Evolutionary conservation across 1,140 invertebrate species (phyloP).

Genomic region (Hylyphantes graminicola): DNA sequence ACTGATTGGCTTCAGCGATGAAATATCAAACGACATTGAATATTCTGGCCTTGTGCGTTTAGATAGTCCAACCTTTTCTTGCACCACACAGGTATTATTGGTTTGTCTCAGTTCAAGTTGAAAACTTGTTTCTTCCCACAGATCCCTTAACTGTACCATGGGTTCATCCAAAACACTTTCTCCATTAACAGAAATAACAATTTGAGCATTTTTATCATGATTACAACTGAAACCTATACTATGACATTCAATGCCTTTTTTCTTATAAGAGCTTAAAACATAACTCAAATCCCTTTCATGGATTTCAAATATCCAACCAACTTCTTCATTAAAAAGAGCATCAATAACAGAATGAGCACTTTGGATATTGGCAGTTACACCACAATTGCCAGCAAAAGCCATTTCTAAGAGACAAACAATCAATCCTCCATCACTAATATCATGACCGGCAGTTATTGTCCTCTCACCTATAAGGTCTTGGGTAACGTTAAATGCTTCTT

Average conservation of each 20-base stretch:
- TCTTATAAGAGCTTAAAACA: slow-evolving; percentile 75
- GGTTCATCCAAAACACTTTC: slow-evolving; percentile 74
- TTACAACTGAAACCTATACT: slow-evolving; percentile 75
- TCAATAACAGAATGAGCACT: slow-evolving; percentile 24
- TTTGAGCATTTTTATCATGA: slow-evolving; percentile 27
- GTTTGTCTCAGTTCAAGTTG: slow-evolving; percentile 85
- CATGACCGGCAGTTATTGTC: slow-evolving; percentile 88
- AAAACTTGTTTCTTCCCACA: slow-evolving; percentile 97
- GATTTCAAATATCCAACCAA: slow-evolving; percentile 92
- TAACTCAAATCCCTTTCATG: slow-evolving; percentile 70
- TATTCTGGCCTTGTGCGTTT: slow-evolving; percentile 66
- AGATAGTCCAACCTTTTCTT: slow-evolving; percentile 72
- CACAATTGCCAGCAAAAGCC: slow-evolving; percentile 91
- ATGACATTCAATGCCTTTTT: slow-evolving; percentile 75
- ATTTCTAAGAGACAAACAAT: slow-evolving; percentile 92
- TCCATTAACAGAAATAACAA: slow-evolving; percentile 13
- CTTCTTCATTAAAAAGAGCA: slow-evolving; percentile 89
- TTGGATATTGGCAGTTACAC: slow-evolving; percentile 75
- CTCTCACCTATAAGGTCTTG: slow-evolving; percentile 83
- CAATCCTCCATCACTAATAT: slow-evolving; percentile 95
- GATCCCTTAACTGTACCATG: slow-evolving; percentile 77
- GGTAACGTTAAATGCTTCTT: slow-evolving; percentile 82
- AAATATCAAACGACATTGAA: slow-evolving; percentile 78
- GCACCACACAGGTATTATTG: slow-evolving; percentile 79
- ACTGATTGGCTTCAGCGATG: slow-evolving; percentile 62